phyloP scores from a whole-genome alignment of 2,797 vertebrate genomes.

The Antrozous pallidus region DNA sequence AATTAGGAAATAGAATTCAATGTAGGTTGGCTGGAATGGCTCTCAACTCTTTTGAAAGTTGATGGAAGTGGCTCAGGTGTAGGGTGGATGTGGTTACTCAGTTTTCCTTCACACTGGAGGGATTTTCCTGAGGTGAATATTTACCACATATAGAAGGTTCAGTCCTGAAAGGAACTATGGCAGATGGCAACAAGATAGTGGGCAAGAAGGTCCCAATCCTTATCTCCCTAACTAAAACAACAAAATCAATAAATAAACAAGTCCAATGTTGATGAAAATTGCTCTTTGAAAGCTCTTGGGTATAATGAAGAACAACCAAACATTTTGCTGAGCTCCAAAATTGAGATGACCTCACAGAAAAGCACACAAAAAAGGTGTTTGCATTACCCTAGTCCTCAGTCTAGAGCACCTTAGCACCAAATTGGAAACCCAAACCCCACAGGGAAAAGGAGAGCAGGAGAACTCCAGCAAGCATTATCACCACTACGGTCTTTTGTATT shows the following conservation, averaged over 20 bases:
- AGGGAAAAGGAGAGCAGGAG: neutral
- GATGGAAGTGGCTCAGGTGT: neutral
- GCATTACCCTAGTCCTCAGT: neutral
- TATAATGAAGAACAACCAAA: neutral
- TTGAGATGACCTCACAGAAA: neutral
- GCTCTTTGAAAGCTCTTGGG: neutral
- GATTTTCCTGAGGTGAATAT: neutral
- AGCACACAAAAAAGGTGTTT: neutral
- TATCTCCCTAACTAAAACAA: neutral
- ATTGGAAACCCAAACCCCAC: neutral
- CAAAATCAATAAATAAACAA: neutral
- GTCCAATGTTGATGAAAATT: neutral
- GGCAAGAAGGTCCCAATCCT: neutral
- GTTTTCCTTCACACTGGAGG: neutral
- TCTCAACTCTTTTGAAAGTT: neutral
- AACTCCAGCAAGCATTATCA: neutral
- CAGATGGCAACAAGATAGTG: neutral
- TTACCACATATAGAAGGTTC: neutral
- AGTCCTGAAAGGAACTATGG: neutral
- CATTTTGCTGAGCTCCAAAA: neutral
- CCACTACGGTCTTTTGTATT: fast-evolving
- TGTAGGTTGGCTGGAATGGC: neutral
- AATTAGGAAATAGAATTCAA: neutral
- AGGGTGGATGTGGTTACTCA: neutral
- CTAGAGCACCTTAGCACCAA: neutral